phyloP scores from a whole-genome alignment of 2,888 invertebrate species.

The Pachycephus smyrnensis region DNA sequence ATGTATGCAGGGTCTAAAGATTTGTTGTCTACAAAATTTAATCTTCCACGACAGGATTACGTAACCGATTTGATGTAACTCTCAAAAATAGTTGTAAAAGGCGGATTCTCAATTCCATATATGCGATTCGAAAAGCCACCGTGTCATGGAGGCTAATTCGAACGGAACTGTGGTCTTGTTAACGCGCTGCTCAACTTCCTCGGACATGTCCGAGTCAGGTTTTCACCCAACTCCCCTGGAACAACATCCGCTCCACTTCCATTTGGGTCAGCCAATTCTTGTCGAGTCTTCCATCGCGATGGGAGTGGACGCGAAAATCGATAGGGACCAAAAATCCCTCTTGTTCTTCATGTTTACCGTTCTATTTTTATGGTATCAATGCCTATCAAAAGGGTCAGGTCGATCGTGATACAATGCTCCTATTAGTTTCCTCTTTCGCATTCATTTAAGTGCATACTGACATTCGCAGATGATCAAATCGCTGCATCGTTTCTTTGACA shows the following conservation, averaged over 20 bases:
- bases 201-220: background rate
- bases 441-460: background rate
- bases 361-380: background rate
- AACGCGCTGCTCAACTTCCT: background rate
- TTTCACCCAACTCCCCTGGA: background rate
- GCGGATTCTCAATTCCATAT: background rate
- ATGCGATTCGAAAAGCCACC: background rate
- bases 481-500: too few species aligned
- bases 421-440: background rate
- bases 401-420: background rate
- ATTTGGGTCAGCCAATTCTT: background rate
- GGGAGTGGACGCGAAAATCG: background rate
- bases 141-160: background rate
- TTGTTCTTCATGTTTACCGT: background rate
- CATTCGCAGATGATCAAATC: background rate
- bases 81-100: constrained; percentile 12
- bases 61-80: constrained; percentile 17
- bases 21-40: background rate
- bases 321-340: background rate
- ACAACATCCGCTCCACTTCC: background rate
- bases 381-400: background rate
- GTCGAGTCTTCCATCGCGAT: background rate
- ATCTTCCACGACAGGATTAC: background rate
- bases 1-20: background rate
- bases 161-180: background rate